These are phyloP conservation scores for Papilio polytes DNA, from an alignment of 1,140 invertebrate species.

Conservation along the genomic window DNA sequence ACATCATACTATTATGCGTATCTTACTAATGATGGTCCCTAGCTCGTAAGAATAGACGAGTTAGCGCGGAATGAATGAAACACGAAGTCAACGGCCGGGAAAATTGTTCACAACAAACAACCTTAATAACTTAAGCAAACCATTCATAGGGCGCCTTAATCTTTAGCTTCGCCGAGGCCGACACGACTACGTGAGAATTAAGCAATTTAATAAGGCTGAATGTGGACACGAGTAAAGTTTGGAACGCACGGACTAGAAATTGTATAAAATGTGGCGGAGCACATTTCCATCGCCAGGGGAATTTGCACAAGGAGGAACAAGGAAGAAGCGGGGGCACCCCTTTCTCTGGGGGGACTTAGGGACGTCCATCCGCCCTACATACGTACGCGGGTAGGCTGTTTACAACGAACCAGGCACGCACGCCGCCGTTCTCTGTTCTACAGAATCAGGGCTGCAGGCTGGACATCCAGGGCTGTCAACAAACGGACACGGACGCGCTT, in stretches of 20 bases:
- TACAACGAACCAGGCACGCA: constrained; percentile 77
- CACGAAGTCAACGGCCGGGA: constrained; percentile 69
- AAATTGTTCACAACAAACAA: constrained; percentile 67
- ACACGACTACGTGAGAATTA: constrained; percentile 44
- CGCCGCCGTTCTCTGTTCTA: constrained; percentile 76
- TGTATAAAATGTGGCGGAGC: constrained; percentile 83
- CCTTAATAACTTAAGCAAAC: constrained; percentile 64
- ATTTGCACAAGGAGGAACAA: constrained; percentile 83
- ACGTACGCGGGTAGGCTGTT: constrained; percentile 77
- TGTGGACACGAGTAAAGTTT: constrained; percentile 60
- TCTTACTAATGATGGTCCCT: constrained; percentile 47
- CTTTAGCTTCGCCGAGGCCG: constrained; percentile 46
- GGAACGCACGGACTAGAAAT: constrained; percentile 77
- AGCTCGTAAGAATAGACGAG: constrained; percentile 55
- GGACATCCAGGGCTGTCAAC: constrained; percentile 76
- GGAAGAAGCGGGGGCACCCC: constrained; percentile 79
- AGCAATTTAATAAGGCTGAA: constrained; percentile 51
- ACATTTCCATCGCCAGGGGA: constrained; percentile 83
- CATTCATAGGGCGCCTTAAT: constrained; percentile 61
- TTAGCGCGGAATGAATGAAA: constrained; percentile 64
- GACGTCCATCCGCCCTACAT: constrained; percentile 78
- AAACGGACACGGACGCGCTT: background rate
- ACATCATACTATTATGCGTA: background rate
- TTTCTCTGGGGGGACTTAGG: constrained; percentile 68
- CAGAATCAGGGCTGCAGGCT: constrained; percentile 77